Base-by-base conservation (phyloP, 2,113 vertebrate genomes). In the Rhadina sibilatrix region DNA sequence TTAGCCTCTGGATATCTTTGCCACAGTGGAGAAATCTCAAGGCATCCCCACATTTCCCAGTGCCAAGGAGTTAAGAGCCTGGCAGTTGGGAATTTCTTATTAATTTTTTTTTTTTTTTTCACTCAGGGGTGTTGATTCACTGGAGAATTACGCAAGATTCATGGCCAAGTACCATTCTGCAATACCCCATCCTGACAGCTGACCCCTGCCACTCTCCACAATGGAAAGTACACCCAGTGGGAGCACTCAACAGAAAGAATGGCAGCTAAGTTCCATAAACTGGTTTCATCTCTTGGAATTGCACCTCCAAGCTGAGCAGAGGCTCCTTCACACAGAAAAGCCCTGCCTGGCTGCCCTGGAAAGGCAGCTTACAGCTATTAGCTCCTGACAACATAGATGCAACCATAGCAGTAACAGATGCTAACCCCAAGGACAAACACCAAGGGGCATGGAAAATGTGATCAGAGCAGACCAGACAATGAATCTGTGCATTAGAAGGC, bases 31-130 rank as follows among this genome's bases (percentile, higher is more conserved):
- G 49, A 84, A 44, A 27, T 17, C 46, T 76, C 37, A 83, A 82
- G 30, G 16, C 22, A 10, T 46, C 40, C 22, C 30, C 52, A 56
- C 19, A 68, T 78, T 89, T 84, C 69, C 52, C n/a, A 56, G 20
- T 9, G 7, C 19, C 49, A 60, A 24, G 20, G 40, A n/a, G 31
- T 49, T 61, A 59, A 78, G 31, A 5, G 0, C 25, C 50, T 37
- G 20, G 20, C 12, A 40, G 46, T 3, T 77, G 47, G 16, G 20
- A 71, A 75, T 71, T 84, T 56, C 5, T 79, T 56, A 19, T 63
- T 44, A 53, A 70, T 33, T 70, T 19, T 22, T 57, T 69, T 92
- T 65, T 84, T 93, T 47, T 92, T 65, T 87, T 93, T 47, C 40
- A 40, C 54, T 79, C 44, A 53, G 19, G 81, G 30, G 24, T 50